Percentiles rank a stretch among this genome's conserved stretches.
Evolutionary conservation across 2,888 invertebrate genomes (phyloP).

Genomic region (Ochlodes sylvanus): DNA sequence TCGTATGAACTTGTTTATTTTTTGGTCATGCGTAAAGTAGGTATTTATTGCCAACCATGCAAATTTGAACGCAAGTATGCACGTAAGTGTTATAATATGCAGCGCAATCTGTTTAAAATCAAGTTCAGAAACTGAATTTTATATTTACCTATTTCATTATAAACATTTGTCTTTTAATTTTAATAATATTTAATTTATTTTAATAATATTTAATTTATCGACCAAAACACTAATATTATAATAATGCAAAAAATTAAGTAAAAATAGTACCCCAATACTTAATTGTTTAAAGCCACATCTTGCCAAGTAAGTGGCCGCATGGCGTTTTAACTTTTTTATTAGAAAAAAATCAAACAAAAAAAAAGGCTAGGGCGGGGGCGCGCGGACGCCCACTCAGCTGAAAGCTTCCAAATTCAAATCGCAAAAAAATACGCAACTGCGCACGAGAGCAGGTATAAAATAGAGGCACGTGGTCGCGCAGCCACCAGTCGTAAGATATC

Average conservation of each 20-base stretch:
- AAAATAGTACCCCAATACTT: constrained; percentile 8
- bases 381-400: constrained; percentile 75
- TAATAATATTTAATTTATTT: too few relatives aligned
- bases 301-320: constrained; percentile 53
- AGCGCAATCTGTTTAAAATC: neutral
- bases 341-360: constrained; percentile 53
- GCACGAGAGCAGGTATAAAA: constrained; percentile 75
- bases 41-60: constrained; percentile 16
- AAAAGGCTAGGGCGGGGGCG: constrained; percentile 73
- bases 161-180: too few relatives aligned
- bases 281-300: constrained; percentile 7
- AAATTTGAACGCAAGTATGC: constrained; percentile 40
- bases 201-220: too few relatives aligned
- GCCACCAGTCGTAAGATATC: constrained; percentile 71
- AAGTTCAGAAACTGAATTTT: neutral
- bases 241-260: constrained; percentile 2
- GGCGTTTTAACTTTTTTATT: constrained; percentile 60
- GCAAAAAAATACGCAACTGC: constrained; percentile 80
- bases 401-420: constrained; percentile 83
- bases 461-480: constrained; percentile 71
- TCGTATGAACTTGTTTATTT: neutral
- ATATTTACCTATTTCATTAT: too few relatives aligned
- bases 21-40: constrained; percentile 17
- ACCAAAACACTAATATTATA: neutral
- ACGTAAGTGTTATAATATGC: neutral